Percentiles rank a stretch among this genome's conserved stretches.
Evolutionary conservation across 2,113 vertebrate genomes (phyloP).

Genomic region (Myotis lucifugus): DNA sequence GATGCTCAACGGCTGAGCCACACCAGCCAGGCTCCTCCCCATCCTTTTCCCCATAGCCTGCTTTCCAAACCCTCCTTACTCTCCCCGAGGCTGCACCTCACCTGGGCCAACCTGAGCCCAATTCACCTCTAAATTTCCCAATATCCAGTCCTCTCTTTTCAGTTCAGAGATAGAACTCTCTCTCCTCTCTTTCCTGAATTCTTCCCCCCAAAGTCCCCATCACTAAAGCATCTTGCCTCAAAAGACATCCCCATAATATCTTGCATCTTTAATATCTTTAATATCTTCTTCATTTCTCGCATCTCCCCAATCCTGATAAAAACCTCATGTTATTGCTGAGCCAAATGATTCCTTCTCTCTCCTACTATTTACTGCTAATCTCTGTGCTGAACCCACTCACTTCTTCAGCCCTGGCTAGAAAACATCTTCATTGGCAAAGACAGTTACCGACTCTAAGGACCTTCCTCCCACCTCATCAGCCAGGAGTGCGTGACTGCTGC

Average conservation of each 20-base stretch:
- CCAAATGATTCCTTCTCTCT: background rate
- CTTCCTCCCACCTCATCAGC: background rate
- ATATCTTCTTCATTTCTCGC: background rate
- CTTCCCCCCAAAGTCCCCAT: background rate
- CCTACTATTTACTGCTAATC: background rate
- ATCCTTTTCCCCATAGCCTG: background rate
- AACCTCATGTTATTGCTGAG: background rate
- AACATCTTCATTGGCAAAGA: background rate
- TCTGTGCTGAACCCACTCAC: background rate
- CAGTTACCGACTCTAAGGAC: background rate
- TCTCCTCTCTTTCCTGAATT: background rate
- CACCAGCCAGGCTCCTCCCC: too few relatives aligned
- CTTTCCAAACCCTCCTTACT: background rate
- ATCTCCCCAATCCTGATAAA: background rate
- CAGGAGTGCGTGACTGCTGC: rapidly evolving
- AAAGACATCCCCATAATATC: background rate
- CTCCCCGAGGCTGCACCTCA: background rate
- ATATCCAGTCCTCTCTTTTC: background rate
- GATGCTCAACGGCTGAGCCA: too few relatives aligned
- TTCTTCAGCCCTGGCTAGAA: background rate
- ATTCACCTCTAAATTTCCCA: background rate
- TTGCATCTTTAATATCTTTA: background rate
- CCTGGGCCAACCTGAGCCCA: background rate
- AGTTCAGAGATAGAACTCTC: background rate
- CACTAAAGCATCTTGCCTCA: background rate